phyloP scores from a whole-genome alignment of 2,113 vertebrate species.

The Pomatorhinus ruficollis region DNA sequence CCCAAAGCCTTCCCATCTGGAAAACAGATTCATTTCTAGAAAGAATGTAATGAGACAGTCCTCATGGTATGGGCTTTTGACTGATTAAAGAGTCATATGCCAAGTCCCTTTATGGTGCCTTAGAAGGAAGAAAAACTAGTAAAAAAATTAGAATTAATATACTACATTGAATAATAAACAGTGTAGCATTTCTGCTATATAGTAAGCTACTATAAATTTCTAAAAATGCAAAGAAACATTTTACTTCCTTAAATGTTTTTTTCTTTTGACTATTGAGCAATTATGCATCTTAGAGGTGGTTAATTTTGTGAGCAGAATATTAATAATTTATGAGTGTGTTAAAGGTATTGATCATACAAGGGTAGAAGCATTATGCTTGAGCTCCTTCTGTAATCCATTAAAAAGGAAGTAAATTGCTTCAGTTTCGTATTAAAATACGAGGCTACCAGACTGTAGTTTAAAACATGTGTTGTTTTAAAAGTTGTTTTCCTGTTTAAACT shows the following conservation, averaged over 20 bases:
- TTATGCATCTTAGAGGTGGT: constrained; percentile 28
- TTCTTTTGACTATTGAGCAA: constrained; percentile 9
- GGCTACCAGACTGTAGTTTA: not conserved
- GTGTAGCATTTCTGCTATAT: not conserved
- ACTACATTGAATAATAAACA: not conserved
- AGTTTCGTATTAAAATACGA: constrained; percentile 14
- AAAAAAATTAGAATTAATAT: not conserved
- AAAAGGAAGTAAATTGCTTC: constrained; percentile 30
- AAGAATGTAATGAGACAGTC: not conserved
- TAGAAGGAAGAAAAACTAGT: not conserved
- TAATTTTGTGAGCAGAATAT: constrained; percentile 57
- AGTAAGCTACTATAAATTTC: not conserved
- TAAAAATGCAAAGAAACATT: not conserved
- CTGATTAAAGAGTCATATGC: not conserved
- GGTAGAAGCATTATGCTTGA: constrained; percentile 18
- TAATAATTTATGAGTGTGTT: constrained; percentile 61
- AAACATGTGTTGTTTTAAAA: not conserved
- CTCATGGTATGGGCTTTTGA: not conserved
- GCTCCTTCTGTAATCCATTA: constrained; percentile 39
- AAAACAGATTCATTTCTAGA: not conserved
- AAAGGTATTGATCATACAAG: constrained; percentile 55
- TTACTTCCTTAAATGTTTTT: not conserved
- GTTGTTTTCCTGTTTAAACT: constrained; percentile 9
- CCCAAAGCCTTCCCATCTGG: not conserved
- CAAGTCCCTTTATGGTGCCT: not conserved